phyloP scores from a whole-genome alignment of 1,140 invertebrate genomes.

The Pinna nobilis region DNA sequence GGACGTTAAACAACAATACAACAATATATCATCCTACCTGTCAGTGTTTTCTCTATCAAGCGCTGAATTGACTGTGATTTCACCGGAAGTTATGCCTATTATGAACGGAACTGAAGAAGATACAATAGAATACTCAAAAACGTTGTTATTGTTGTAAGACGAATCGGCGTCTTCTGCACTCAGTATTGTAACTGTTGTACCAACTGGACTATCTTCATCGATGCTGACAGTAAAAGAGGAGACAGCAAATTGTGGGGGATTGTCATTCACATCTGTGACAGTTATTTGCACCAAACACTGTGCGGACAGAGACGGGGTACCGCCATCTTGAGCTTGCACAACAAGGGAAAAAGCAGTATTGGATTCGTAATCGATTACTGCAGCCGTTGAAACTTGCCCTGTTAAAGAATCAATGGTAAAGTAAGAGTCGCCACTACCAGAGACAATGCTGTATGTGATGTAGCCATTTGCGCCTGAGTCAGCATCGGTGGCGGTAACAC shows the following conservation, averaged over 20 bases:
- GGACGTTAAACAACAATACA: too few species aligned
- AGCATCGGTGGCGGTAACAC: slow-evolving; percentile 43
- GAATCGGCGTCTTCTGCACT: slow-evolving; percentile 45
- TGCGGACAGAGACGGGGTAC: slow-evolving; percentile 20
- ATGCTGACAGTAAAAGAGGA: slow-evolving; percentile 42
- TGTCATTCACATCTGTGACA: slow-evolving; percentile 53
- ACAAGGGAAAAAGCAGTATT: slow-evolving; percentile 75
- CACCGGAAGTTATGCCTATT: slow-evolving; percentile 48
- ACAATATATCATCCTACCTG: slow-evolving; percentile 9
- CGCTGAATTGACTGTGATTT: slow-evolving; percentile 41
- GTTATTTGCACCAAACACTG: slow-evolving; percentile 36
- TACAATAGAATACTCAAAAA: slow-evolving; percentile 34
- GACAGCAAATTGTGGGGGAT: slow-evolving; percentile 47
- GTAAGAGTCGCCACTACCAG: slow-evolving; percentile 34
- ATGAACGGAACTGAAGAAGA: slow-evolving; percentile 36
- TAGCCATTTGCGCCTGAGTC: slow-evolving; percentile 47
- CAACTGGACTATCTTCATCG: slow-evolving; percentile 31
- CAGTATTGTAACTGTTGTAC: slow-evolving; percentile 42
- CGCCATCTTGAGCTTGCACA: slow-evolving; percentile 50
- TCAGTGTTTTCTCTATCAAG: slow-evolving; percentile 46
- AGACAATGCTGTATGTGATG: slow-evolving; percentile 34
- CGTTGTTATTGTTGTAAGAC: slow-evolving; percentile 31
- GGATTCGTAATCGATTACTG: slow-evolving; percentile 86
- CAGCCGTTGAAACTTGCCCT: slow-evolving; percentile 40
- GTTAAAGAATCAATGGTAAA: slow-evolving; percentile 41